Base-by-base conservation (phyloP, 2,888 invertebrate species). In the Acleris laterana region DNA sequence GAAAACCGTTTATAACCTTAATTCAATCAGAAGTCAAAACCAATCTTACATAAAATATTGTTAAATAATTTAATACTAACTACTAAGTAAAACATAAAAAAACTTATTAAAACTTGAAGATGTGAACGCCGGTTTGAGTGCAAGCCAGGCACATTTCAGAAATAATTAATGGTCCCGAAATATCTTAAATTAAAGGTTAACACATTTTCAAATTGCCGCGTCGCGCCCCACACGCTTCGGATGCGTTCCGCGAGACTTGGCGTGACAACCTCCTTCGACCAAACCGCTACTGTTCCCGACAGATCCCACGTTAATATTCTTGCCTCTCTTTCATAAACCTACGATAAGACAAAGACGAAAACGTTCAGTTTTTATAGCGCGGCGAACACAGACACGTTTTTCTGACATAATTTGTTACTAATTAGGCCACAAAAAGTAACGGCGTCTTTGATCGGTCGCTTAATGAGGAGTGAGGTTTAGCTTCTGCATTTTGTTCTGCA, bases 321-420 rank as follows among this genome's bases (percentile, higher is more conserved):
- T 5, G 7, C 55, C n/a, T 55, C 60, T 42, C 50, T 28, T 49
- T 59, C 59, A 25, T 9, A 49, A 25, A 28, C 5, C n/a, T 5
- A 11, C 9, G 49, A 28, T 44, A 44, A 32, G 49, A 60, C 17
- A 60, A 50, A 44, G 65, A 55, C 50, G 38, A 1, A 48, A 49
- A 60, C 11, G 38, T 42, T 25, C 20, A 46, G 25, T 52, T 48
- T 59, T 38, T 38, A 55, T 28, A 52, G 19, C 55, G 50, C 60
- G 44, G 57, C 17, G 22, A 22, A n/a, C 46, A 50, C 50, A 28
- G 22, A 52, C 20, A 51, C 74, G 74, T 85, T 84, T 84, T 87
- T 84, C 77, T 79, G 69, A 68, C 80, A 83, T 86, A 88, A 89
- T 88, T 88, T 86, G 87, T 85, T 74, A 81, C 85, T 85, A 86